Conservation (phyloP, 2,797 vertebrate genomes). For the Enteromius radiatus region DNA sequence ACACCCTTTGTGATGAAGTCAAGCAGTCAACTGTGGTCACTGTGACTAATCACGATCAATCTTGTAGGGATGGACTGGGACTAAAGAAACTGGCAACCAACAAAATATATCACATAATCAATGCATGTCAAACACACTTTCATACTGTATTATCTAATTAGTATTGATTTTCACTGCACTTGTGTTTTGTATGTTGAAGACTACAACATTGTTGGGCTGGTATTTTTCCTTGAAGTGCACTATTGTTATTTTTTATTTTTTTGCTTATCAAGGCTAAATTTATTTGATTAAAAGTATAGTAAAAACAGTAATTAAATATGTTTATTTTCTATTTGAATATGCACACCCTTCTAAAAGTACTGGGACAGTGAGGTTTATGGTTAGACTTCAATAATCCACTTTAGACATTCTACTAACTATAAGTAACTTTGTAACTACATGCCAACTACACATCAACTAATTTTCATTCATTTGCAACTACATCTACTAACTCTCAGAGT, state of each 20-base stretch:
- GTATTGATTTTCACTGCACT: background rate
- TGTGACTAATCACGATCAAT: constrained; percentile 28
- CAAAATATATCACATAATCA: background rate
- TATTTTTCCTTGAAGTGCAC: background rate
- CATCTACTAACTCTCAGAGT: no score
- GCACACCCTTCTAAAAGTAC: no score
- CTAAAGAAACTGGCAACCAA: background rate
- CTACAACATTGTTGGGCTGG: background rate
- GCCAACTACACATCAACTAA: no score
- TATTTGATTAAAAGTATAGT: background rate
- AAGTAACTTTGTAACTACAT: no score
- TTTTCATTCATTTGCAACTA: no score
- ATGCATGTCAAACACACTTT: background rate
- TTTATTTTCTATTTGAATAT: background rate
- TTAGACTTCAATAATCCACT: no score
- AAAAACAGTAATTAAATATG: background rate
- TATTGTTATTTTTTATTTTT: background rate
- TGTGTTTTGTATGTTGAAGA: background rate
- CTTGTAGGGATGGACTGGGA: background rate
- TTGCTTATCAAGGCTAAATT: background rate
- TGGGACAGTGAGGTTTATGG: no score
- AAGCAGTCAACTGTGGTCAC: constrained; percentile 34
- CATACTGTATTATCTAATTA: background rate
- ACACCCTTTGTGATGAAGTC: constrained; percentile 28
- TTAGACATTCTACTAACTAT: no score